phyloP scores from a whole-genome alignment of 2,113 vertebrate species.

The Strigops habroptila region DNA sequence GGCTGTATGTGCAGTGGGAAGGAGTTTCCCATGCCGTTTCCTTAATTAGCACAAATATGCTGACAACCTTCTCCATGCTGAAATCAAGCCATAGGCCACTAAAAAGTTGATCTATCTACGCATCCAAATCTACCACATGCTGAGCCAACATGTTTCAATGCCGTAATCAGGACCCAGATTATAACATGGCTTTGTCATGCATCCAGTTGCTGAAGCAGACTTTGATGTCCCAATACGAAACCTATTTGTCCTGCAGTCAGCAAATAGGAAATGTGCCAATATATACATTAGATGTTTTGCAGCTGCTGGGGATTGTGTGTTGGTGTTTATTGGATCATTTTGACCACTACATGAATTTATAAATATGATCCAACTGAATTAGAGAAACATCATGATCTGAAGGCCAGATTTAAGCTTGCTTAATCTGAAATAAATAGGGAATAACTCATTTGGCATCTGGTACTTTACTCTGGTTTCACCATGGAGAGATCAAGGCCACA shows the following conservation, averaged over 20 bases:
- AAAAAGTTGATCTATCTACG: conserved; percentile 8
- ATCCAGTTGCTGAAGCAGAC: conserved; percentile 41
- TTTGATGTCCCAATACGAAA: conserved; percentile 57
- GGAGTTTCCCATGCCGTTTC: conserved; percentile 10
- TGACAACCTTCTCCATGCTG: conserved; percentile 21
- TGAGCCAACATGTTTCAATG: conserved; percentile 41
- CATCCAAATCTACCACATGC: conserved; percentile 23
- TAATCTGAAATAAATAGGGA: neutral
- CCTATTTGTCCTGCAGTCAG: conserved; percentile 43
- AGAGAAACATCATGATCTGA: neutral
- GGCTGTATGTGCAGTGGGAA: conserved; percentile 9
- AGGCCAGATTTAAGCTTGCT: neutral
- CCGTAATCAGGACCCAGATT: conserved; percentile 29
- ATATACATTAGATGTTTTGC: neutral
- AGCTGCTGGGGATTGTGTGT: neutral
- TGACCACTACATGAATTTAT: neutral
- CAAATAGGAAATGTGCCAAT: conserved; percentile 39
- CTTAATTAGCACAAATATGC: conserved; percentile 47
- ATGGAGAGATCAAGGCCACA: neutral
- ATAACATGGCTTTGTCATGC: conserved; percentile 50
- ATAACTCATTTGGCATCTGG: neutral
- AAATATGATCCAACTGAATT: neutral
- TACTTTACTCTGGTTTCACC: conserved; percentile 12
- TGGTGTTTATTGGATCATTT: conserved; percentile 7
- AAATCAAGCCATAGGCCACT: conserved; percentile 48